Evolutionary conservation across 2,797 vertebrate genomes (phyloP), one percentile per base, ranked within the genome.

Genomic region (Enteromius viviparus): DNA sequence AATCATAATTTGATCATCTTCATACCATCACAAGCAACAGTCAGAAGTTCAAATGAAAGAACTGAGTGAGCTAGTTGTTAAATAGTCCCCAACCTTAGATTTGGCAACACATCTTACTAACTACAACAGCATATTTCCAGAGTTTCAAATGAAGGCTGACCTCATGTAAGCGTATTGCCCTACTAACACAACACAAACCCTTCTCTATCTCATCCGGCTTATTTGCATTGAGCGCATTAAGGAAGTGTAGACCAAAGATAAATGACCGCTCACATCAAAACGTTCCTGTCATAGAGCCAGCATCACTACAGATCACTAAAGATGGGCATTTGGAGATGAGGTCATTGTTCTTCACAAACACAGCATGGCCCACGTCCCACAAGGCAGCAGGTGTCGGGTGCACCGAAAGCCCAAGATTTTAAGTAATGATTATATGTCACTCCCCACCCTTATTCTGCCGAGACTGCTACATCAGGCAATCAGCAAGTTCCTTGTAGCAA

Each of bases 311-410:
- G 76, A n/a, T n/a, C n/a, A n/a, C 64, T 53, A 37, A 68, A 53
- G 29, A 51, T 23, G 47, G 68, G 60, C 8, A 40, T 72, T 64
- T 53, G 6, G 10, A 53, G 60, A 82, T 42, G 71, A 71, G 76
- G n/a, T 70, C 23, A 55, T 14, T 72, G 68, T 5, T 55, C 40
- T 55, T 34, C 15, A 66, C 70, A 55, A 15, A 70, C 11, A n/a
- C 51, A 76, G 49, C 42, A 79, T 40, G 81, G n/a, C 47, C 42
- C 4, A 4, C 19, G 29, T 64, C 64, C 49, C 55, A 75, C 40
- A 64, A 62, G 9, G 87, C 45, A 89, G 89, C 92, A 92, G 91
- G 92, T 93, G 92, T 88, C 84, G 32, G 81, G 66, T 80, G 40
- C 62, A 81, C 87, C 82, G 42, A 17, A 77, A 76, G 80, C 82